Evolutionary conservation across 2,888 invertebrate genomes (phyloP).

Genomic region (Dinocampus coccinellae): DNA sequence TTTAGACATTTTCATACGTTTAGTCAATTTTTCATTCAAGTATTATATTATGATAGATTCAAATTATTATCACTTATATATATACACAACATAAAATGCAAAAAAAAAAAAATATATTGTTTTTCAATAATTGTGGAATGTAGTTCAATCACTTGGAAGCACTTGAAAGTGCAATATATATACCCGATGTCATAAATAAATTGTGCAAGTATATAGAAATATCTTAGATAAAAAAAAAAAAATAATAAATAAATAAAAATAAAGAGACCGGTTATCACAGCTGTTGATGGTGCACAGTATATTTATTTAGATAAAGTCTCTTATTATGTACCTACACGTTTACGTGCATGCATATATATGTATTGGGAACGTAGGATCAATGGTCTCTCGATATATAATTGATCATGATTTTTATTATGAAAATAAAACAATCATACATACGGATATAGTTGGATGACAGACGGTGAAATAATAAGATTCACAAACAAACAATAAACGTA

Average conservation of each 20-base stretch:
- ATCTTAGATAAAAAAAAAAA: not conserved
- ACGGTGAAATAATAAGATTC: no score
- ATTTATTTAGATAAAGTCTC: not conserved
- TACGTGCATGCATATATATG: not conserved
- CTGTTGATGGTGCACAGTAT: not conserved
- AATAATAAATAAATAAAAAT: not conserved
- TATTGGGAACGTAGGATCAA: not conserved
- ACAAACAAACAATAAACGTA: no score
- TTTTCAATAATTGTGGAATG: not conserved
- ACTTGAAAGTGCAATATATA: not conserved
- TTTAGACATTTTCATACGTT: no score
- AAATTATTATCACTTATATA: no score
- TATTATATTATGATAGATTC: no score
- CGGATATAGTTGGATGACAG: no score
- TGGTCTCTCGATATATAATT: not conserved
- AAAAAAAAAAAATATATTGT: not conserved
- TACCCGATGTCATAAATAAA: not conserved
- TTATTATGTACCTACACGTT: not conserved
- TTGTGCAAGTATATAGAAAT: slow-evolving; percentile 19
- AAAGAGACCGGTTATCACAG: slow-evolving; percentile 13
- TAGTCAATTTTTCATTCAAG: no score
- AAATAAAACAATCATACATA: not conserved
- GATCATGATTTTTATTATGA: not conserved
- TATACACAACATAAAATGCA: not conserved
- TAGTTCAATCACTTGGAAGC: not conserved